Conservation (phyloP, 2,888 invertebrate genomes). For the Argyresthia goedartella region DNA sequence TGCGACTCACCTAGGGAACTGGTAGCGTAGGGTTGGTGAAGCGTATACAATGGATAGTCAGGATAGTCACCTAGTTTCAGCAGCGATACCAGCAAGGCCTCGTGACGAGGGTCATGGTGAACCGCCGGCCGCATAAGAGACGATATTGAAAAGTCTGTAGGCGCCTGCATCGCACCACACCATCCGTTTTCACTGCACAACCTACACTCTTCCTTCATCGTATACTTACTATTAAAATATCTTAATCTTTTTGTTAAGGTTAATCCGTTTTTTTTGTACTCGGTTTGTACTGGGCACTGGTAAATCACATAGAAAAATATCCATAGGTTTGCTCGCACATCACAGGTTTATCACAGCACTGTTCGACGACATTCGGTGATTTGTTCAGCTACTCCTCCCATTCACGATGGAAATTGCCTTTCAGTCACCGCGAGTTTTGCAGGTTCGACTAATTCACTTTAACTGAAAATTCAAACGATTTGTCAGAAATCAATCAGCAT, state of each 20-base stretch:
- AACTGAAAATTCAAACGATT: no score
- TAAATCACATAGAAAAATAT: conserved; percentile 71
- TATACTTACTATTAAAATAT: conserved; percentile 26
- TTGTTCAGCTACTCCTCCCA: background rate
- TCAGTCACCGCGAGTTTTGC: background rate
- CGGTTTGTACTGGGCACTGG: conserved; percentile 69
- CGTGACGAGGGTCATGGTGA: conserved; percentile 50
- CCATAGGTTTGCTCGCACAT: conserved; percentile 58
- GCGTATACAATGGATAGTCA: conserved; percentile 63
- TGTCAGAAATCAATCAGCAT: no score
- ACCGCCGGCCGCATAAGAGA: conserved; percentile 52
- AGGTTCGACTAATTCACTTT: no score
- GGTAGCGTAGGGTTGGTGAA: conserved; percentile 19
- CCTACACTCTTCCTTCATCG: conserved; percentile 67
- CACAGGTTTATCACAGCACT: conserved; percentile 67
- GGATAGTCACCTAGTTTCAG: conserved; percentile 69
- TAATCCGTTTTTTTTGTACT: conserved; percentile 66
- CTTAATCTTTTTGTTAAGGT: background rate
- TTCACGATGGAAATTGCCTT: no score
- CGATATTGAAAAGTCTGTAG: conserved; percentile 63
- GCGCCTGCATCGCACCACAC: conserved; percentile 39
- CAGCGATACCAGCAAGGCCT: conserved; percentile 60
- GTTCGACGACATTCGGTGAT: conserved; percentile 25
- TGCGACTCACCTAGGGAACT: conserved; percentile 44
- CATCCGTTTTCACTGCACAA: conserved; percentile 56